Conservation (phyloP, 2,888 invertebrate genomes). For the Trissolcus japonicus region DNA sequence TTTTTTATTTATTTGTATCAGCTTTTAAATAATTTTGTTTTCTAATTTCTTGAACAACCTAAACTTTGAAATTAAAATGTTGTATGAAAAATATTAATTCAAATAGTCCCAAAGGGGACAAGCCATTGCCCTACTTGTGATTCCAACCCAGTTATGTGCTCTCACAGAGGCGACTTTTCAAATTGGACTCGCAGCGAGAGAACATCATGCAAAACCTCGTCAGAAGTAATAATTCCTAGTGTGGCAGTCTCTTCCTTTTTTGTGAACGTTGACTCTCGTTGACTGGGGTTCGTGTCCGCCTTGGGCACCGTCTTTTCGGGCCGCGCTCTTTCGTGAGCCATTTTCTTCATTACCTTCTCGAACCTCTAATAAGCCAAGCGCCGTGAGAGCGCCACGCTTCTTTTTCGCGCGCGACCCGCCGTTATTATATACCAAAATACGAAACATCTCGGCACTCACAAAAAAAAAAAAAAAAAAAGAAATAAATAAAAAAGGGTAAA, state of each 20-base stretch:
- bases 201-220: constrained; percentile 1
- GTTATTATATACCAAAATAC: constrained; percentile 31
- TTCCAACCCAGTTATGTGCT: no score
- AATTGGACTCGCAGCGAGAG: not conserved
- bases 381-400: constrained; percentile 42
- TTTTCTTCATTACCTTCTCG: constrained; percentile 43
- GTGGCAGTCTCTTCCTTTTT: constrained; percentile 1
- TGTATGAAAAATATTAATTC: no score
- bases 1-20: no score
- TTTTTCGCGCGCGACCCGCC: constrained; percentile 34
- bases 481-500: no score
- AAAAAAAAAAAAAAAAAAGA: not conserved
- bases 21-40: no score
- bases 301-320: constrained; percentile 13
- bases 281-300: constrained; percentile 27
- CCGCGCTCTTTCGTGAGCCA: constrained; percentile 18
- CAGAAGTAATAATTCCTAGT: constrained; percentile 7
- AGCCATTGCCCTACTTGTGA: no score
- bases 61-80: no score
- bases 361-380: constrained; percentile 44
- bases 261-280: constrained; percentile 4
- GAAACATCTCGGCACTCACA: constrained; percentile 30
- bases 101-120: no score
- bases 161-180: no score
- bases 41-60: no score